Evolutionary conservation across 2,888 invertebrate genomes (phyloP).

Genomic region (Agonopterix alstromeriana): DNA sequence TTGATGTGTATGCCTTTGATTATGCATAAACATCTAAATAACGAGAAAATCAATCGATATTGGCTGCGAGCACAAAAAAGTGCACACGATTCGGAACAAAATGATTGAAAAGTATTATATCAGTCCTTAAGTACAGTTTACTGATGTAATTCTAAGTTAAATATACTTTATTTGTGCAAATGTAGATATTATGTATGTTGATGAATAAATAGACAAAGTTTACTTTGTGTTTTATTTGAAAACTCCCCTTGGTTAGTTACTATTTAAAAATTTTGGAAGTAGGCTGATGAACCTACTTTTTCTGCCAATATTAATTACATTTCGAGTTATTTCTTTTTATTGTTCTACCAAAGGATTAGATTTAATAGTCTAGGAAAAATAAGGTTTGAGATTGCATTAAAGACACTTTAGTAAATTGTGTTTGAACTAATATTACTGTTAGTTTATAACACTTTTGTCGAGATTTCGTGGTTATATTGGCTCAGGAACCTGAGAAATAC

Average conservation of each 20-base stretch:
- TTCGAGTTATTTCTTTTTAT: no score
- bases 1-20: constrained; percentile 42
- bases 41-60: constrained; percentile 16
- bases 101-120: constrained; percentile 55
- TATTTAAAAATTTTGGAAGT: no score
- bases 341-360: no score
- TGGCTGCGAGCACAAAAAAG: constrained; percentile 31
- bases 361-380: no score
- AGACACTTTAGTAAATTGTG: no score
- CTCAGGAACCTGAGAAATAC: no score
- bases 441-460: no score
- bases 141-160: constrained; percentile 66
- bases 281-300: no score
- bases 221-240: constrained; percentile 16
- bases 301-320: no score
- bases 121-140: constrained; percentile 49
- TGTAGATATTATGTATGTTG: constrained; percentile 77
- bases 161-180: constrained; percentile 69
- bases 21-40: constrained; percentile 27
- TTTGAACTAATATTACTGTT: no score
- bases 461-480: no score
- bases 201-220: constrained; percentile 74
- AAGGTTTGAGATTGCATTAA: no score
- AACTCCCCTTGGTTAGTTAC: neutral
- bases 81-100: constrained; percentile 42